phyloP scores from a whole-genome alignment of 2,113 vertebrate species.

The Fukomys damarensis region DNA sequence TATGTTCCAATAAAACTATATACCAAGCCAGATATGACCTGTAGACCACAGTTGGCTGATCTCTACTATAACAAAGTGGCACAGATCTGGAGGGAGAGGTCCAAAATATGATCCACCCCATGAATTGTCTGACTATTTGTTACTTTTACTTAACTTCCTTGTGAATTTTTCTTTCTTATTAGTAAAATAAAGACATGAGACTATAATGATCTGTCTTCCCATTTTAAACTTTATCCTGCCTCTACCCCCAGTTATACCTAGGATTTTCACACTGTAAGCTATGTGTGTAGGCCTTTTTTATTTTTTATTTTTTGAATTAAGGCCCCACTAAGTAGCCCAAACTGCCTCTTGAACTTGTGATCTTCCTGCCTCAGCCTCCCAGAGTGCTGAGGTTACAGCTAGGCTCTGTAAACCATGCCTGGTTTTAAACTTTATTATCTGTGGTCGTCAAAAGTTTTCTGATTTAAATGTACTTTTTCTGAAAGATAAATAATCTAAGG shows the following conservation, averaged over 20 bases:
- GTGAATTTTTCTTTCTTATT: neutral
- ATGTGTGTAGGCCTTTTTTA: neutral
- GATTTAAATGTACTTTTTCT: constrained; percentile 20
- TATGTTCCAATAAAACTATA: neutral
- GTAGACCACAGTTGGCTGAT: neutral
- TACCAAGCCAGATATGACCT: neutral
- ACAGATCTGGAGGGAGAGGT: neutral
- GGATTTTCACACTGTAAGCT: neutral
- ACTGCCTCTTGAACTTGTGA: neutral
- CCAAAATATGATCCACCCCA: neutral
- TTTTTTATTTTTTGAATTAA: neutral
- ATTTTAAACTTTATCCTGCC: neutral
- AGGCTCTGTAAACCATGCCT: neutral
- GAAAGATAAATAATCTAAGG: constrained; percentile 30
- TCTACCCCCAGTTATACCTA: neutral
- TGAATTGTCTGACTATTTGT: constrained; percentile 21
- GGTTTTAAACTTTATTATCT: neutral
- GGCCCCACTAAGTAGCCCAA: neutral
- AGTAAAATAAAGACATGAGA: neutral
- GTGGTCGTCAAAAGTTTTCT: neutral
- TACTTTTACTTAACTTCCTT: neutral
- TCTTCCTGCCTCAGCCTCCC: neutral
- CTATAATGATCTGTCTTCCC: neutral
- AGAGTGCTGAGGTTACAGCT: neutral
- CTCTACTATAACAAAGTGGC: neutral